Conservation (phyloP, 2,888 invertebrate genomes). For the Melanostoma mellinum region DNA sequence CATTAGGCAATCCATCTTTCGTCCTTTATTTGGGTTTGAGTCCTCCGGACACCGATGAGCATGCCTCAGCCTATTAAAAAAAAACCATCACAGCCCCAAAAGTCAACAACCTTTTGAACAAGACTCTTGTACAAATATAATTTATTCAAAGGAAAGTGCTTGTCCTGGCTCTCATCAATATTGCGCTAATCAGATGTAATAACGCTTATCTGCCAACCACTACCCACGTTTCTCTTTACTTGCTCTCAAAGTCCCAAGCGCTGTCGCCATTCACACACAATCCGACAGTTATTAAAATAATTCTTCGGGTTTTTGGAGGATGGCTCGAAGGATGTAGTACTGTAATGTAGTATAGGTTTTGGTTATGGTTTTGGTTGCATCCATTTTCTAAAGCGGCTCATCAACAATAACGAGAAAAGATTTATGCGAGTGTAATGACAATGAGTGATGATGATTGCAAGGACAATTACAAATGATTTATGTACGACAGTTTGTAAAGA, state of each 20-base stretch:
- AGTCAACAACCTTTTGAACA: too few species aligned
- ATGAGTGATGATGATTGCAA: conserved; percentile 41
- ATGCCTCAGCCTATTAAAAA: too few species aligned
- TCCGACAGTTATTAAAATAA: conserved; percentile 25
- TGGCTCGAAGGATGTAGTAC: neutral
- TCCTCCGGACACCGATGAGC: too few species aligned
- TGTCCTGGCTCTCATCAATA: too few species aligned
- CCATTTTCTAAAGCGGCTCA: conserved; percentile 1
- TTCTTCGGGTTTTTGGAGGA: conserved; percentile 3
- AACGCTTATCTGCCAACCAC: too few species aligned
- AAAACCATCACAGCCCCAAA: too few species aligned
- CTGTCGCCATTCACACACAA: conserved; percentile 13
- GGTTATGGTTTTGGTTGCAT: neutral
- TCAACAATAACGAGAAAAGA: conserved; percentile 29
- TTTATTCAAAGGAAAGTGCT: too few species aligned
- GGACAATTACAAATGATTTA: conserved; percentile 40
- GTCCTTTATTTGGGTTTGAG: too few species aligned
- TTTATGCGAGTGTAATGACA: conserved; percentile 35
- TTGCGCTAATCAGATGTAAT: too few species aligned
- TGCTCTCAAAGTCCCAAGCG: neutral
- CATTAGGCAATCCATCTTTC: too few species aligned
- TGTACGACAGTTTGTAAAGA: conserved; percentile 17
- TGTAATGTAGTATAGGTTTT: neutral
- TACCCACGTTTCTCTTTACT: neutral
- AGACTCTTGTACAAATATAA: too few species aligned